Evolutionary conservation across 2,888 invertebrate genomes (phyloP).

Genomic region (Eueremaeus valkanovi): DNA sequence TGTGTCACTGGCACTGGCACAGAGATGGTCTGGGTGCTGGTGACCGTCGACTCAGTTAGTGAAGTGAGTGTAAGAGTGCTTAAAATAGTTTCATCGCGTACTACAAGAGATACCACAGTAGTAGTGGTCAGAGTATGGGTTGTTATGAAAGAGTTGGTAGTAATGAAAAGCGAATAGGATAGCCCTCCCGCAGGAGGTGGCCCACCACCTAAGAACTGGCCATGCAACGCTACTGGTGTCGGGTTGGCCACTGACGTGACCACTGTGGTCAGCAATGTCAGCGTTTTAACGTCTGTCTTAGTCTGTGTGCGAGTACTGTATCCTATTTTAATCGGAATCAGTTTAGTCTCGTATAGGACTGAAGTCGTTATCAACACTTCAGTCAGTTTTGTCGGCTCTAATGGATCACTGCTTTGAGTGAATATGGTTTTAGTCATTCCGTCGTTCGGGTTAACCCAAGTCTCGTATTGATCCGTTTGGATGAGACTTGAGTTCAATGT

Average conservation of each 20-base stretch:
- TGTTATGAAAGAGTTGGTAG: constrained; percentile 45
- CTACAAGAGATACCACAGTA: constrained; percentile 46
- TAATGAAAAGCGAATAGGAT: constrained; percentile 40
- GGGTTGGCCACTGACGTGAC: constrained; percentile 42
- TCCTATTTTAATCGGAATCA: constrained; percentile 48
- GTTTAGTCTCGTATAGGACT: constrained; percentile 46
- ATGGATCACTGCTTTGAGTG: constrained; percentile 45
- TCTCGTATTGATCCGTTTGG: constrained; percentile 46
- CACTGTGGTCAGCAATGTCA: constrained; percentile 47
- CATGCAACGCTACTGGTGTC: constrained; percentile 24
- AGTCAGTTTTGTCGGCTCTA: constrained; percentile 46
- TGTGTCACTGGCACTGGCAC: constrained; percentile 42
- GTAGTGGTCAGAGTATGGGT: constrained; percentile 47
- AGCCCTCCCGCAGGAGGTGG: background rate
- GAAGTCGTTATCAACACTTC: constrained; percentile 48
- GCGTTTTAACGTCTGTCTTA: constrained; percentile 46
- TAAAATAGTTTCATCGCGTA: constrained; percentile 47
- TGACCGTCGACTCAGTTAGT: constrained; percentile 45
- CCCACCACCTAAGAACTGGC: too few species aligned
- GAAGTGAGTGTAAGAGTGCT: constrained; percentile 47
- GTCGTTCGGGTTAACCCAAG: constrained; percentile 44
- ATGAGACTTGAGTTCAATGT: constrained; percentile 47
- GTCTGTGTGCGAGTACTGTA: constrained; percentile 48
- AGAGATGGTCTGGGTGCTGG: constrained; percentile 45
- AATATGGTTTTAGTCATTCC: constrained; percentile 46